Evolutionary conservation across 2,888 invertebrate species (phyloP).

Genomic region (Dilophus febrilis): DNA sequence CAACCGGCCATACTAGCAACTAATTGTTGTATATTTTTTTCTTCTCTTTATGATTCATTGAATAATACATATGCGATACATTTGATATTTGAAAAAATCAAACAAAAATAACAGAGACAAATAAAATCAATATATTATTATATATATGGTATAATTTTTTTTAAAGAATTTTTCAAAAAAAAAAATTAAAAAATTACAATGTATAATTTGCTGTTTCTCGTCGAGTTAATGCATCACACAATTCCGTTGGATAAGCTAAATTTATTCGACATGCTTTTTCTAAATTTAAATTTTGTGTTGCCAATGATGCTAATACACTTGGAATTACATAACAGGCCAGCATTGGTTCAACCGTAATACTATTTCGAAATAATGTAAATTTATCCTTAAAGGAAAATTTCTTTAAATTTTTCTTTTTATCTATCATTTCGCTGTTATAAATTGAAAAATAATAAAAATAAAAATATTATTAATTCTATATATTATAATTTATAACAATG

Average conservation of each 20-base stretch:
- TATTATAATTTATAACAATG: no score
- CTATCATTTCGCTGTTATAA: no score
- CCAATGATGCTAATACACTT: constrained; percentile 49
- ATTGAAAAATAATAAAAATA: no score
- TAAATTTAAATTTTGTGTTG: constrained; percentile 69
- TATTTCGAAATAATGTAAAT: constrained; percentile 20
- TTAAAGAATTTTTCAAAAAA: no score
- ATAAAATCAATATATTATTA: constrained; percentile 16
- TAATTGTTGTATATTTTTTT: constrained; percentile 50
- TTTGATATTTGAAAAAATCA: background rate
- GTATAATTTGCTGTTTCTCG: constrained; percentile 45
- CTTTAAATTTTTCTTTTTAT: no score
- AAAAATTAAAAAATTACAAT: constrained; percentile 34
- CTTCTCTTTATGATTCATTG: constrained; percentile 30
- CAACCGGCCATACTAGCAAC: constrained; percentile 70
- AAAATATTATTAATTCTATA: no score
- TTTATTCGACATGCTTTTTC: constrained; percentile 79
- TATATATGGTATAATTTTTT: constrained; percentile 32
- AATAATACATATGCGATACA: background rate
- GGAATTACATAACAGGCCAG: constrained; percentile 45
- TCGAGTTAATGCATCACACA: constrained; percentile 59
- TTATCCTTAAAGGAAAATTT: no score
- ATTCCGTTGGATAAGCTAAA: constrained; percentile 47
- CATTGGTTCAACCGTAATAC: constrained; percentile 48
- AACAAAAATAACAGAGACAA: background rate